Conservation (phyloP, 2,888 invertebrate species). For the Iphiclides podalirius region DNA sequence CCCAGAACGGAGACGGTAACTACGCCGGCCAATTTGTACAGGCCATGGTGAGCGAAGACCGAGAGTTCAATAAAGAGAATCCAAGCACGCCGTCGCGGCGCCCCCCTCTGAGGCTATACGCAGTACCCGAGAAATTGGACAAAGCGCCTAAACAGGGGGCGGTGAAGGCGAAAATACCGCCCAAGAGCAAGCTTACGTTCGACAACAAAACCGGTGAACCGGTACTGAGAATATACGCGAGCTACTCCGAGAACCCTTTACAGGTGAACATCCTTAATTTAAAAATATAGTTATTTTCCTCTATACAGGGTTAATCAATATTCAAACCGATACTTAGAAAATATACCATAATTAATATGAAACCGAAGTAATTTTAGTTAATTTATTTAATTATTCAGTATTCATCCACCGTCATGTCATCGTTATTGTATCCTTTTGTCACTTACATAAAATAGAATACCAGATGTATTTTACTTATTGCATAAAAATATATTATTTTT, state of each 20-base stretch:
- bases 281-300: no score
- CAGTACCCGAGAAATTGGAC: slow-evolving; percentile 47
- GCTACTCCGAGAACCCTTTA: slow-evolving; percentile 56
- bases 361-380: no score
- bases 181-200: slow-evolving; percentile 65
- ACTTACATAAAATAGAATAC: no score
- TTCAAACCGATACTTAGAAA: no score
- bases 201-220: slow-evolving; percentile 72
- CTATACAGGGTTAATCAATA: no score
- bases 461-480: no score
- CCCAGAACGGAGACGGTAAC: slow-evolving; percentile 54
- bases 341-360: no score
- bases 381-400: no score
- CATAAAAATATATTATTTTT: no score
- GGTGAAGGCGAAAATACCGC: slow-evolving; percentile 66
- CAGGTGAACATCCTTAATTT: slow-evolving; percentile 45
- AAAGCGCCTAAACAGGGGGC: slow-evolving; percentile 43
- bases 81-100: slow-evolving; percentile 49
- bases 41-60: slow-evolving; percentile 65
- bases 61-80: slow-evolving; percentile 61
- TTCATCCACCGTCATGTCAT: no score
- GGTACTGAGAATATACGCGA: slow-evolving; percentile 78
- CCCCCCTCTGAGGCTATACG: slow-evolving; percentile 55
- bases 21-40: slow-evolving; percentile 70
- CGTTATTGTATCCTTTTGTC: no score